Percentiles rank a stretch among this genome's conserved stretches.
Conservation (phyloP, 2,797 vertebrate genomes). For the Tenualosa thibaudeaui region DNA sequence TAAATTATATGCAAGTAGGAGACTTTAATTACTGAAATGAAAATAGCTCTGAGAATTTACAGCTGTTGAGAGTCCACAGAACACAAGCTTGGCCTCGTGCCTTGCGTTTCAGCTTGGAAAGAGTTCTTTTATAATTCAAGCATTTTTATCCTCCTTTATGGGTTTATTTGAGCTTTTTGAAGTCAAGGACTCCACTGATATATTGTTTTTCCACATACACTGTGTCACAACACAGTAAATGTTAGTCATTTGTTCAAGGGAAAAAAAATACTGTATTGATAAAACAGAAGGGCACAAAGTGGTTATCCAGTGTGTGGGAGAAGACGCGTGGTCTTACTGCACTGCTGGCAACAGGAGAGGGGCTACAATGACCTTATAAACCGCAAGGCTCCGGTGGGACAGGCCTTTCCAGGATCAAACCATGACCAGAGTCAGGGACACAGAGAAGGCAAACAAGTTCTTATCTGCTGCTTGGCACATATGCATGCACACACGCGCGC, state of each 20-base stretch:
- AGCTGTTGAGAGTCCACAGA: slow-evolving; percentile 15
- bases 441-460: slow-evolving; percentile 60
- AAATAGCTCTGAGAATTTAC: slow-evolving; percentile 15
- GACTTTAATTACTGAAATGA: slow-evolving; percentile 19
- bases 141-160: background rate
- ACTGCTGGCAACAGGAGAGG: background rate
- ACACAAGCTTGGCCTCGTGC: slow-evolving; percentile 9
- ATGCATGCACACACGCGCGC: background rate
- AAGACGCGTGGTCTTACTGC: background rate
- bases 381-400: slow-evolving; percentile 8
- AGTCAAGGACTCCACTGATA: background rate
- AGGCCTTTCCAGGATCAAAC: slow-evolving; percentile 49
- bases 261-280: background rate
- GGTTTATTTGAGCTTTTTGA: background rate
- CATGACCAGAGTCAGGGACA: slow-evolving; percentile 58
- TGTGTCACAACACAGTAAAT: background rate
- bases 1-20: slow-evolving; percentile 17
- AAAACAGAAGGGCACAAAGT: background rate
- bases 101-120: slow-evolving; percentile 1
- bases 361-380: background rate
- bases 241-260: background rate
- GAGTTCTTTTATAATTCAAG: slow-evolving; percentile 12
- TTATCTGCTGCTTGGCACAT: slow-evolving; percentile 63
- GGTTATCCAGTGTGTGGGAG: background rate
- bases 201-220: slow-evolving; percentile 8